Percentiles rank a stretch among this genome's conserved stretches.
Evolutionary conservation across 2,888 invertebrate genomes (phyloP).

Genomic region (Drosophila cracens): DNA sequence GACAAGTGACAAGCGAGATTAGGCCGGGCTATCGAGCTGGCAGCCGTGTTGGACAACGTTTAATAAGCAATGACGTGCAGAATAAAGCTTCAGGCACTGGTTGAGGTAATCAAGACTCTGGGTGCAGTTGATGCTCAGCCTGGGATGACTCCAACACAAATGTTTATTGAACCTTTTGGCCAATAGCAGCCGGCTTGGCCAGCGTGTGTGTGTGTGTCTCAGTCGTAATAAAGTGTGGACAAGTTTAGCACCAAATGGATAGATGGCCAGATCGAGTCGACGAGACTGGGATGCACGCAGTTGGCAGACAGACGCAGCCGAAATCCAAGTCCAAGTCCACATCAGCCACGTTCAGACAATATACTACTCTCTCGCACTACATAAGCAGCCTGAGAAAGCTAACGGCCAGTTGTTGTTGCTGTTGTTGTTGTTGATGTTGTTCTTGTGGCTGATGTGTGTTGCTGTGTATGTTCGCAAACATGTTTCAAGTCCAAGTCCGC

Average conservation of each 20-base stretch:
- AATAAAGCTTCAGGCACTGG: conserved; percentile 44
- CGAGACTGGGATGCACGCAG: conserved; percentile 26
- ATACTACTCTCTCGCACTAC: conserved; percentile 17
- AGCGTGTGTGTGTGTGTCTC: conserved; percentile 38
- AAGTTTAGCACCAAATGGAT: conserved; percentile 70
- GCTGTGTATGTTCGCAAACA: conserved; percentile 50
- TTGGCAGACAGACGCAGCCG: conserved; percentile 14
- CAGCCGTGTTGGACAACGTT: conserved; percentile 51
- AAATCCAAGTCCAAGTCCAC: conserved; percentile 15
- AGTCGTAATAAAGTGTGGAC: conserved; percentile 76
- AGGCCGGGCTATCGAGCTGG: conserved; percentile 41
- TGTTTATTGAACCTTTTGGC: conserved; percentile 56
- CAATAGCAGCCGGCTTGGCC: conserved; percentile 25
- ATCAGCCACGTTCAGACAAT: conserved; percentile 37
- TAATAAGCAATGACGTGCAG: conserved; percentile 72
- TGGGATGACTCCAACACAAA: conserved; percentile 38
- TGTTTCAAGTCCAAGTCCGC: conserved; percentile 61
- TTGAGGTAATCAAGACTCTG: conserved; percentile 3
- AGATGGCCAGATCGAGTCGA: conserved; percentile 45
- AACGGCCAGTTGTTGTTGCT: conserved; percentile 54
- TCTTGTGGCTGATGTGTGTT: conserved; percentile 8
- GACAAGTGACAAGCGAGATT: conserved; percentile 73
- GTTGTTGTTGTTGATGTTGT: conserved; percentile 13
- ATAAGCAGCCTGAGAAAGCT: conserved; percentile 56
- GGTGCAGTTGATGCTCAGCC: conserved; percentile 36